A percentile compares a stretch with the other conserved stretches of the same genome.
Conservation (phyloP, 2,797 vertebrate species). For the Pristis pectinata region DNA sequence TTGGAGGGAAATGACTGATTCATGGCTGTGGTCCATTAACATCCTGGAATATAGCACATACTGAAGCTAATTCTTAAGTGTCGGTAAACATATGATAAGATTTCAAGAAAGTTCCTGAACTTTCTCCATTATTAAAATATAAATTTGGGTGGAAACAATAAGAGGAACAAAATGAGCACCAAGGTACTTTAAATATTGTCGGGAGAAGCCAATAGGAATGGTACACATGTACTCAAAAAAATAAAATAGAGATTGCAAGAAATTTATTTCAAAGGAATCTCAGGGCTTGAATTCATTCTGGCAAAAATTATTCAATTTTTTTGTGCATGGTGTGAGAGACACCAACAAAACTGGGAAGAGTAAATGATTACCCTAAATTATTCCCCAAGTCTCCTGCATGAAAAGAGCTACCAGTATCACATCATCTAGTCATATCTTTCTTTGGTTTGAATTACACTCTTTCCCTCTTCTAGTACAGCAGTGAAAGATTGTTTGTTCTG, state of each 20-base stretch:
- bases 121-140: neutral
- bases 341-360: conserved; percentile 47
- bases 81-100: neutral
- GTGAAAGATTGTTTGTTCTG: conserved; percentile 89
- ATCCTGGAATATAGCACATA: neutral
- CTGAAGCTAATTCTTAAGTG: conserved; percentile 7
- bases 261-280: neutral
- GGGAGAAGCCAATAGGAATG: neutral
- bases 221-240: conserved; percentile 1
- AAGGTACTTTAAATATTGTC: neutral
- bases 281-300: neutral
- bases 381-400: conserved; percentile 66
- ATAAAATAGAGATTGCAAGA: neutral
- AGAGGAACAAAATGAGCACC: neutral
- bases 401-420: conserved; percentile 75
- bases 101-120: neutral
- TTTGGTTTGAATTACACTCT: conserved; percentile 77
- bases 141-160: neutral
- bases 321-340: neutral
- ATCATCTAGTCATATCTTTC: conserved; percentile 74
- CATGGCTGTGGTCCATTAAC: neutral
- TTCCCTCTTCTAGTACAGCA: conserved; percentile 74
- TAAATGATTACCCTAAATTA: conserved; percentile 58
- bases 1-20: neutral
- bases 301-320: conserved; percentile 3